Percentiles rank a stretch among this genome's conserved stretches.
Evolutionary conservation across 2,797 vertebrate genomes (phyloP).

Genomic region (Cheracebus regulus): DNA sequence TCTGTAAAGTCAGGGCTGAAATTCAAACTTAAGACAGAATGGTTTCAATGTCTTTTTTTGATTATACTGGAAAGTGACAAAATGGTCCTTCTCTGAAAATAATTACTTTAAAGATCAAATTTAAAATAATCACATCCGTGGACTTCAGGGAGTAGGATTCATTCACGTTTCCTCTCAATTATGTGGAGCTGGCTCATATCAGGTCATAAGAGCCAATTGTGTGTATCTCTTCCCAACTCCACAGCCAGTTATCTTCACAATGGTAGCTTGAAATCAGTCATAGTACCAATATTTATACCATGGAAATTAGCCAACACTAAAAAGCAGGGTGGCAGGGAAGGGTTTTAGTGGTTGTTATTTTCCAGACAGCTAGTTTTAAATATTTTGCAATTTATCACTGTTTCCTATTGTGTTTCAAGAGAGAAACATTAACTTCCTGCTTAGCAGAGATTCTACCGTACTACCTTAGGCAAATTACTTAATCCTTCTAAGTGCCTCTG

Average conservation of each 20-base stretch:
- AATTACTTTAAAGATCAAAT: neutral
- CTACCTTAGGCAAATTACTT: neutral
- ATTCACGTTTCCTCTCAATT: neutral
- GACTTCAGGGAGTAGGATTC: neutral
- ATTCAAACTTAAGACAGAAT: neutral
- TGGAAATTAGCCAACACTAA: neutral
- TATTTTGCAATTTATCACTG: neutral
- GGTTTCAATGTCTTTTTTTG: neutral
- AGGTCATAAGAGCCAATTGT: neutral
- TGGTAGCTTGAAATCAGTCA: neutral
- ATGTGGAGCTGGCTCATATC: rapidly evolving
- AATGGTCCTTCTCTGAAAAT: constrained; percentile 22
- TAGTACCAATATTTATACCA: neutral
- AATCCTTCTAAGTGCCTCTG: neutral
- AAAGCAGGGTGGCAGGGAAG: neutral
- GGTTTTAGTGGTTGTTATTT: neutral
- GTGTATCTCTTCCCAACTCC: neutral
- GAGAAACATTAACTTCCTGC: neutral
- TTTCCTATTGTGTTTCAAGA: neutral
- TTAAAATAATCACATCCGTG: neutral
- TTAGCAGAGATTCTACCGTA: neutral
- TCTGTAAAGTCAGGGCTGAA: neutral
- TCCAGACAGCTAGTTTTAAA: neutral
- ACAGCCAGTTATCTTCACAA: neutral
- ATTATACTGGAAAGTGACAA: neutral